These are phyloP conservation scores for Silurus asotus DNA, from an alignment of 2,113 vertebrate genomes.

Conservation along the genomic window DNA sequence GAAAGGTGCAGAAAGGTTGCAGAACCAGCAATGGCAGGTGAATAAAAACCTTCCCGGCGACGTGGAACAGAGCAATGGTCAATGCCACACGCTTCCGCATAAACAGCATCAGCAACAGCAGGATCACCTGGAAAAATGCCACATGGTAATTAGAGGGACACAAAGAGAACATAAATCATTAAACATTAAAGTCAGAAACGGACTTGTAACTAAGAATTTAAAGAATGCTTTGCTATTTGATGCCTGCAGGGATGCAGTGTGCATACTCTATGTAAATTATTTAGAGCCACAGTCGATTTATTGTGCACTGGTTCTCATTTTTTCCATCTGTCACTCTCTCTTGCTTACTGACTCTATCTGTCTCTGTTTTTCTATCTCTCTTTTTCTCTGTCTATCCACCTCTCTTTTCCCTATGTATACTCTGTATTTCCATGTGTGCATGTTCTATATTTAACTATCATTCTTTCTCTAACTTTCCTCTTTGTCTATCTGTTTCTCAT, in stretches of 20 bases:
- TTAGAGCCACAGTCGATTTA: background rate
- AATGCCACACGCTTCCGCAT: constrained; percentile 95
- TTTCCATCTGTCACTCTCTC: background rate
- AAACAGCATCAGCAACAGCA: constrained; percentile 91
- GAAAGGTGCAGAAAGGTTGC: constrained; percentile 95
- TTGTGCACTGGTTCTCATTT: background rate
- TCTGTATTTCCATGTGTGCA: too few relatives aligned
- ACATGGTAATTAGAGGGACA: background rate
- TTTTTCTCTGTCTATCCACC: background rate
- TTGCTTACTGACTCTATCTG: background rate
- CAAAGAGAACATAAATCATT: background rate
- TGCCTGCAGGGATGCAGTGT: background rate
- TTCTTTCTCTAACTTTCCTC: background rate
- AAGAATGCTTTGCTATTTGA: constrained; percentile 12
- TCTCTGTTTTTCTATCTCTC: background rate
- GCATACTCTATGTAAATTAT: constrained; percentile 7
- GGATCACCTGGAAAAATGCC: constrained; percentile 75
- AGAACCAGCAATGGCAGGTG: constrained; percentile 90
- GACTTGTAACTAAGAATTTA: background rate
- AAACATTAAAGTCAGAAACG: background rate
- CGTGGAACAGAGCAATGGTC: constrained; percentile 94
- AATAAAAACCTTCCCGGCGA: constrained; percentile 96
- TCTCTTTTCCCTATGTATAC: background rate
- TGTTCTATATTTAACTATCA: background rate
- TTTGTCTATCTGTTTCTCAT: background rate